These are phyloP conservation scores for Natrix natrix DNA, from an alignment of 2,797 vertebrate species.

Conservation along the genomic window DNA sequence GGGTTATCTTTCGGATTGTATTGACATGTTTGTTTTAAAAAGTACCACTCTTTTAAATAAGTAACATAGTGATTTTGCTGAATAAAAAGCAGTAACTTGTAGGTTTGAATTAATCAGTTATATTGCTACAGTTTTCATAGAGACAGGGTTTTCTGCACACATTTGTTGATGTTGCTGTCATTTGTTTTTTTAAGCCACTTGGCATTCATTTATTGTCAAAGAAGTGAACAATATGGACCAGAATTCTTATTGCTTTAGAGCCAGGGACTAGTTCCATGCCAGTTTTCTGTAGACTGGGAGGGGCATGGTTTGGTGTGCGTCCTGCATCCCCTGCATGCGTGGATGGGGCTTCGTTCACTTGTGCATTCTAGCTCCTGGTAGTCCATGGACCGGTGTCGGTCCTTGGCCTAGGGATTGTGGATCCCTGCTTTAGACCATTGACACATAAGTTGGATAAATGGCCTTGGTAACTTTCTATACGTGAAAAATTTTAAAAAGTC, in stretches of 20 bases:
- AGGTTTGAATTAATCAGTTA: not conserved
- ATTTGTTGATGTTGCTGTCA: slow-evolving; percentile 54
- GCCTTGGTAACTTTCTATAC: not conserved
- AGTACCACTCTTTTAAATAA: not conserved
- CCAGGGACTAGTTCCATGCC: not conserved
- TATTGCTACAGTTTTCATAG: not conserved
- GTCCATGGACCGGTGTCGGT: no score
- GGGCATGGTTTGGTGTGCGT: not conserved
- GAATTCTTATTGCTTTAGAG: not conserved
- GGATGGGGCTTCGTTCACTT: not conserved
- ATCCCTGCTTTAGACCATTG: not conserved
- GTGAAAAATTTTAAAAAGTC: not conserved
- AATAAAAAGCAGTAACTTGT: rapidly evolving
- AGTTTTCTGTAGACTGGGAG: not conserved
- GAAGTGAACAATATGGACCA: not conserved
- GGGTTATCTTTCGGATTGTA: slow-evolving; percentile 7
- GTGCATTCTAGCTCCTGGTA: not conserved
- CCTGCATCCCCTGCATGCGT: not conserved
- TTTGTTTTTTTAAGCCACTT: slow-evolving; percentile 1
- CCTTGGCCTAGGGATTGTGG: not conserved
- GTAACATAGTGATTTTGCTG: not conserved
- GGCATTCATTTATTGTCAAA: not conserved
- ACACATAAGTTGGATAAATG: not conserved
- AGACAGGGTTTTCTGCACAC: slow-evolving; percentile 3
- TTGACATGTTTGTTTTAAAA: not conserved